These are phyloP conservation scores for Nudaria mundana DNA, from an alignment of 2,888 invertebrate genomes.

Conservation along the genomic window DNA sequence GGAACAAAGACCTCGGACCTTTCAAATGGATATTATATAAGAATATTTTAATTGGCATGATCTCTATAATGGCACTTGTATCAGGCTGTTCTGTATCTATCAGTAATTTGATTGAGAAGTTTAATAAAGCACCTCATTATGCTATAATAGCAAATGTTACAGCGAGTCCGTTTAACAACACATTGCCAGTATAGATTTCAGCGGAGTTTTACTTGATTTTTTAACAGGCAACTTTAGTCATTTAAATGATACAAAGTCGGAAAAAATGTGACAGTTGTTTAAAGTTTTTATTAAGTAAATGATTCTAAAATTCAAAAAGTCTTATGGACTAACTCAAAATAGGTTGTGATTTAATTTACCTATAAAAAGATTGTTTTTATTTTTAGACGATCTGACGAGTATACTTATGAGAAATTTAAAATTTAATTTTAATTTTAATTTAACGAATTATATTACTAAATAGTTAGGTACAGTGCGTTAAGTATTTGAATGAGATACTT, in stretches of 20 bases:
- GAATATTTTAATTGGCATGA: conserved; percentile 75
- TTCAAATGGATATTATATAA: conserved; percentile 86
- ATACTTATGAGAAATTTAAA: no score
- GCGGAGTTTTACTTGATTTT: no score
- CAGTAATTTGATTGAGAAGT: conserved; percentile 56
- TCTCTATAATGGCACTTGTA: conserved; percentile 63
- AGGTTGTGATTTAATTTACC: conserved; percentile 30
- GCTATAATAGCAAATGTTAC: conserved; percentile 24
- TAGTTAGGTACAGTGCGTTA: no score
- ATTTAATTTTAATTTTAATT: no score
- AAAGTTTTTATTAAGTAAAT: no score
- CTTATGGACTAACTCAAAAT: conserved; percentile 25
- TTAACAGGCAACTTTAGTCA: no score
- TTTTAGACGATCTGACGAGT: no score
- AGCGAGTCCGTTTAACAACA: conserved; percentile 18
- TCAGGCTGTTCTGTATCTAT: conserved; percentile 69
- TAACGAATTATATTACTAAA: no score
- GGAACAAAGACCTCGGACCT: conserved; percentile 83
- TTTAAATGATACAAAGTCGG: background rate
- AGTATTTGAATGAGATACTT: no score
- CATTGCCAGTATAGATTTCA: conserved; percentile 19
- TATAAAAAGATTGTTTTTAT: conserved; percentile 2
- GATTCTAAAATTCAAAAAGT: no score
- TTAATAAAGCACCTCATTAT: conserved; percentile 15
- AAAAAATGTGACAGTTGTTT: background rate